Conservation (phyloP, 2,113 vertebrate species). For the Otis tarda region DNA sequence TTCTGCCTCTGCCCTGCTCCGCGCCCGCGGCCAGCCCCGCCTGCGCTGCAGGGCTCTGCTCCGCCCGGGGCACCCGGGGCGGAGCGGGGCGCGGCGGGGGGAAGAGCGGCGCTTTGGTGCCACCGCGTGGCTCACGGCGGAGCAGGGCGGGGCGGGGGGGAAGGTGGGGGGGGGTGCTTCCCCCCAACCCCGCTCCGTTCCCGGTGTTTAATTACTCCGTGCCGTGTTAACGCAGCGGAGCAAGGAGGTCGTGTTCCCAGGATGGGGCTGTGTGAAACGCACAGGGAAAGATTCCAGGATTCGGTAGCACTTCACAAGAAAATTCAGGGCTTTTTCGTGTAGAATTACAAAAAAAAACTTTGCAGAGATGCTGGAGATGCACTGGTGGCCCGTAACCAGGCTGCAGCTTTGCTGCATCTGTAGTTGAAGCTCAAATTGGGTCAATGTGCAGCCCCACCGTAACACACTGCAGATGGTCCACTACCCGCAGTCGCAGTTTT, state of each 20-base stretch:
- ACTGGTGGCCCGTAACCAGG: neutral
- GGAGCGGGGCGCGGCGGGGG: neutral
- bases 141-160: neutral
- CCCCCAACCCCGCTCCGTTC: accelerated
- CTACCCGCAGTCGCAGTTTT: accelerated
- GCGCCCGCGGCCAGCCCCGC: neutral
- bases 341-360: too few species aligned
- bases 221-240: neutral
- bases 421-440: neutral
- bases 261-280: neutral
- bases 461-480: neutral
- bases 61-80: neutral
- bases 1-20: neutral
- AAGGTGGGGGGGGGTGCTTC: too few species aligned
- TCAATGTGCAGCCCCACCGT: neutral
- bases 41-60: neutral
- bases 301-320: neutral
- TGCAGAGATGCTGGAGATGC: neutral
- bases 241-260: accelerated
- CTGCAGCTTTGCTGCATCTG: neutral
- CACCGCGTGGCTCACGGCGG: slow-evolving; percentile 65
- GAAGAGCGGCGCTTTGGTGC: slow-evolving; percentile 66
- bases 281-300: neutral
- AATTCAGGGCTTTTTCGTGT: neutral
- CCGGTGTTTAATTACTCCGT: too few species aligned